Evolutionary conservation across 1,140 invertebrate genomes (phyloP).

Genomic region (Dolichoris vasculosae): DNA sequence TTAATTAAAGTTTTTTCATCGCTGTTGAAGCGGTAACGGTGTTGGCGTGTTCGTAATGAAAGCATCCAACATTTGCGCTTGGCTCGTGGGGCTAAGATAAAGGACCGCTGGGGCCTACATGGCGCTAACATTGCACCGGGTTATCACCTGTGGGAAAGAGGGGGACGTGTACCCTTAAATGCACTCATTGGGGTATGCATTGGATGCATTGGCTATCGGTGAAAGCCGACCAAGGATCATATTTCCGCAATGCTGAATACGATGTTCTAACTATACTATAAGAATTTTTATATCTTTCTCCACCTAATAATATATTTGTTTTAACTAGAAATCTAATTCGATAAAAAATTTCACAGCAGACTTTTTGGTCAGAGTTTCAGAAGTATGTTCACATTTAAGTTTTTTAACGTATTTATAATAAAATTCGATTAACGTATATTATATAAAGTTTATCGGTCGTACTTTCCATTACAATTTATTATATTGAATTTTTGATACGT

Average conservation of each 20-base stretch:
- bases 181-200: neutral
- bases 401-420: too few relatives aligned
- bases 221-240: neutral
- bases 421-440: too few relatives aligned
- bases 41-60: constrained; percentile 16
- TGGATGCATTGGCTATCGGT: neutral
- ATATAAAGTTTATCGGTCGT: too few relatives aligned
- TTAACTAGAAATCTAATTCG: neutral
- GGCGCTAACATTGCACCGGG: neutral
- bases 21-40: too few relatives aligned
- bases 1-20: constrained; percentile 21
- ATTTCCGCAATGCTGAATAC: neutral
- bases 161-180: neutral
- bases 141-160: neutral
- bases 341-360: too few relatives aligned
- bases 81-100: constrained; percentile 9
- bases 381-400: too few relatives aligned
- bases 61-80: neutral
- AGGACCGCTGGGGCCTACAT: constrained; percentile 24
- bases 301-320: neutral
- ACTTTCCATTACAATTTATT: too few relatives aligned
- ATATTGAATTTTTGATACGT: too few relatives aligned
- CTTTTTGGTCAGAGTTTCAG: too few relatives aligned
- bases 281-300: neutral
- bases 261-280: neutral